Percentiles rank a stretch among this genome's conserved stretches.
Conservation (phyloP, 1,140 invertebrate species). For the Pseudomyrmex flavicornis region DNA sequence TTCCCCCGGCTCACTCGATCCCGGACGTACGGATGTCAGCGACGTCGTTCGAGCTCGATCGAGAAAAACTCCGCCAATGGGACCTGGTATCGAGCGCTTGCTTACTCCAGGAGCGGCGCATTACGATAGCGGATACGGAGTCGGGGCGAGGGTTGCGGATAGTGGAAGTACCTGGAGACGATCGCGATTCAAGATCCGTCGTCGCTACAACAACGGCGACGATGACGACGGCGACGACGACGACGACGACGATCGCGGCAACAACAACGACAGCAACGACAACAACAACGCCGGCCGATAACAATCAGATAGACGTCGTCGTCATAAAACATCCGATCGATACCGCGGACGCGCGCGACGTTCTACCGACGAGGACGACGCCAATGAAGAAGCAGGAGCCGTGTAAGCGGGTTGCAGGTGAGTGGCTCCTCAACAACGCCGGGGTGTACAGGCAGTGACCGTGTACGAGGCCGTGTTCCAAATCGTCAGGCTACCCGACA, state of each 20-base stretch:
- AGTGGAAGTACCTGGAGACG: slow-evolving; percentile 59
- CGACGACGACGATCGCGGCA: not conserved
- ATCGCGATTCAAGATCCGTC: slow-evolving; percentile 49
- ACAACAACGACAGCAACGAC: slow-evolving; percentile 46
- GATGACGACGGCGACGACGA: slow-evolving; percentile 32
- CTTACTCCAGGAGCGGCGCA: slow-evolving; percentile 84
- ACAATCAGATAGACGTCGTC: slow-evolving; percentile 37
- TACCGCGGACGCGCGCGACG: slow-evolving; percentile 46
- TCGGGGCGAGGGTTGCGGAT: slow-evolving; percentile 81
- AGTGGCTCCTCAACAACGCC: slow-evolving; percentile 81
- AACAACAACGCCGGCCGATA: slow-evolving; percentile 38
- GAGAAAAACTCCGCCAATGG: slow-evolving; percentile 94
- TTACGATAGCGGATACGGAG: slow-evolving; percentile 79
- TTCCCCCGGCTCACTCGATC: slow-evolving; percentile 76
- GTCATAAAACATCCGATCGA: slow-evolving; percentile 30
- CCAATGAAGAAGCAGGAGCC: slow-evolving; percentile 57
- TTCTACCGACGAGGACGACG: slow-evolving; percentile 60
- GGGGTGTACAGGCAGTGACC: slow-evolving; percentile 78
- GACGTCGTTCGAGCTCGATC: slow-evolving; percentile 90
- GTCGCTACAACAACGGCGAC: too few species aligned
- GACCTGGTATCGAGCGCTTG: slow-evolving; percentile 93
- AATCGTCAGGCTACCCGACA: slow-evolving; percentile 51
- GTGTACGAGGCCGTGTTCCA: slow-evolving; percentile 74
- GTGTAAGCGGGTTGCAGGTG: slow-evolving; percentile 82
- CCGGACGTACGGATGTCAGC: slow-evolving; percentile 65